Percentiles rank a stretch among this genome's conserved stretches.
Evolutionary conservation across 1,140 invertebrate species (phyloP).

Genomic region (Lasaia peninsularis): DNA sequence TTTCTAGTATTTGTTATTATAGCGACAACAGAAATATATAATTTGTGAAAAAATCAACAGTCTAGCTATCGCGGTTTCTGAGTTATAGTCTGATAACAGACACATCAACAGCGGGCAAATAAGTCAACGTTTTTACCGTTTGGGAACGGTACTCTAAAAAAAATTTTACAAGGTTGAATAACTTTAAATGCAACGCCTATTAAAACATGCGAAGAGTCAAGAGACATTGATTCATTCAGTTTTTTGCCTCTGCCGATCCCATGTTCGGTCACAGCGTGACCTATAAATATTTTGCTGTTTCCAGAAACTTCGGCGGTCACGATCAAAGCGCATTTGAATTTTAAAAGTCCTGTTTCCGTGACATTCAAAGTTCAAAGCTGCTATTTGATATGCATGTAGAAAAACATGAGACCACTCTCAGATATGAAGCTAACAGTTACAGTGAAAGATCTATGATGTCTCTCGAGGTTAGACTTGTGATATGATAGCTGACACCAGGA

Average conservation of each 20-base stretch:
- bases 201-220: conserved; percentile 2
- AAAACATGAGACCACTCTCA: neutral
- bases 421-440: neutral
- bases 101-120: too few relatives aligned
- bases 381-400: conserved; percentile 26
- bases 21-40: too few relatives aligned
- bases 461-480: too few relatives aligned
- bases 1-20: too few relatives aligned
- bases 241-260: conserved; percentile 3
- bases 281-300: conserved; percentile 28
- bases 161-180: too few relatives aligned
- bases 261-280: conserved; percentile 23
- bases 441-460: neutral
- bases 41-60: too few relatives aligned
- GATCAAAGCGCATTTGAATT: conserved; percentile 23
- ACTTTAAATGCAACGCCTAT: neutral
- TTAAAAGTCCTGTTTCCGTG: conserved; percentile 23
- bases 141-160: too few relatives aligned
- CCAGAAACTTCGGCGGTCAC: conserved; percentile 23
- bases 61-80: too few relatives aligned
- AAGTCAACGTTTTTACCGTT: too few relatives aligned
- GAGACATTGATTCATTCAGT: neutral
- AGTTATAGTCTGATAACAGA: too few relatives aligned
- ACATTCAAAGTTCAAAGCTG: conserved; percentile 21
- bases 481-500: too few relatives aligned